Base-by-base conservation (phyloP, 2,797 vertebrate species). In the Sebastes oblongus region DNA sequence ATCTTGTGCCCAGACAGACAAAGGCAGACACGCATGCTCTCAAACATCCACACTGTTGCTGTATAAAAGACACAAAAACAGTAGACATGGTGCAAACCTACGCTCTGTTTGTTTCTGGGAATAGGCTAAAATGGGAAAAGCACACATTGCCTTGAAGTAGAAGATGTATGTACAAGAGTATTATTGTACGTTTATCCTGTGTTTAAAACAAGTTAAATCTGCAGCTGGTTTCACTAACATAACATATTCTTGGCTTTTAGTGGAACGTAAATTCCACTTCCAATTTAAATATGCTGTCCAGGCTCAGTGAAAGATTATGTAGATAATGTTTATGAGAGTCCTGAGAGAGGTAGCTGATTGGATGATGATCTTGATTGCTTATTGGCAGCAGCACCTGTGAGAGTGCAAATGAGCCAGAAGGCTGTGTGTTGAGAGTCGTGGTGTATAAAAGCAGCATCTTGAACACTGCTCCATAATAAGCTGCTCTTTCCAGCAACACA, bases 311-410 rank as follows among this genome's bases (percentile, higher is more conserved):
- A 61, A 75, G 5, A 32, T 8, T 22, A 32, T 36, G n/a, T 59
- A 5, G 36, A 13, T 58, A 50, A 14, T 46, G n/a, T 69, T 34
- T 52, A 58, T 39, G 2, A 30, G 12, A 32, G 14, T 24, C 29
- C 13, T 36, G 36, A 39, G 52, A 72, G 76, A 29, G 36, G 3
- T 24, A 67, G 22, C 54, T 75, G 85, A 82, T 56, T 89, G 79
- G 66, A 27, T 84, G 25, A 77, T 75, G 69, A 27, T 0, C 52
- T 34, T 88, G 84, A 94, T 83, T 90, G 66, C 61, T 90, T 76
- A 91, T 80, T 90, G 85, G 71, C 72, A 62, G 36, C 36, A 42
- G 65, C 83, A 92, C 66, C 83, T 92, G 88, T 64, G 42, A n/a
- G 8, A 54, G 9, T 54, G 50, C n/a, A 11, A 54, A 22, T n/a